These are phyloP conservation scores for Danio kyathit DNA, from an alignment of 2,797 vertebrate species.

Conservation along the genomic window DNA sequence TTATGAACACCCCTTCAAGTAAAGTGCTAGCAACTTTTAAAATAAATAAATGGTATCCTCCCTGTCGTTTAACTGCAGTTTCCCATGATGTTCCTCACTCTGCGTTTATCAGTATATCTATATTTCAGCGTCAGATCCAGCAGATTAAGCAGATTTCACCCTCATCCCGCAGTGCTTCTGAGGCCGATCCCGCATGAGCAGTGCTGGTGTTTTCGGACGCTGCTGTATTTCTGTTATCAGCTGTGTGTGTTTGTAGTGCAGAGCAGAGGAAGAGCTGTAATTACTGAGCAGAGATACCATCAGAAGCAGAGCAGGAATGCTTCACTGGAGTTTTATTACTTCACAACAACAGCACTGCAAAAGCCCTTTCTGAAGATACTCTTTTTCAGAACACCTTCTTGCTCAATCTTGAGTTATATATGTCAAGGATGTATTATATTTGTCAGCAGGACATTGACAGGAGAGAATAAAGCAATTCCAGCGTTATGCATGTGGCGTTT, in stretches of 20 bases:
- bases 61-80: background rate
- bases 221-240: background rate
- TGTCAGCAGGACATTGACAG: no score
- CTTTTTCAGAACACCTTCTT: no score
- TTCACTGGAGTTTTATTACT: background rate
- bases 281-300: background rate
- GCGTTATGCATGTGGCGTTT: no score
- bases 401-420: no score
- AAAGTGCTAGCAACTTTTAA: no score
- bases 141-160: constrained; percentile 21
- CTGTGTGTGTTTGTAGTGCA: background rate
- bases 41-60: no score
- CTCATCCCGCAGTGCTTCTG: background rate
- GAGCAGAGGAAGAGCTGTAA: background rate
- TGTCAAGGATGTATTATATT: no score
- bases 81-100: constrained; percentile 9
- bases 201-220: background rate
- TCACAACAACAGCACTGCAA: background rate
- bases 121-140: background rate
- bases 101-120: background rate
- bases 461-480: no score
- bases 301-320: background rate
- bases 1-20: no score
- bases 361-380: background rate
- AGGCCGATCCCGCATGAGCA: background rate